Conservation (phyloP, 2,797 vertebrate species). For the Tokudaia muenninki region DNA sequence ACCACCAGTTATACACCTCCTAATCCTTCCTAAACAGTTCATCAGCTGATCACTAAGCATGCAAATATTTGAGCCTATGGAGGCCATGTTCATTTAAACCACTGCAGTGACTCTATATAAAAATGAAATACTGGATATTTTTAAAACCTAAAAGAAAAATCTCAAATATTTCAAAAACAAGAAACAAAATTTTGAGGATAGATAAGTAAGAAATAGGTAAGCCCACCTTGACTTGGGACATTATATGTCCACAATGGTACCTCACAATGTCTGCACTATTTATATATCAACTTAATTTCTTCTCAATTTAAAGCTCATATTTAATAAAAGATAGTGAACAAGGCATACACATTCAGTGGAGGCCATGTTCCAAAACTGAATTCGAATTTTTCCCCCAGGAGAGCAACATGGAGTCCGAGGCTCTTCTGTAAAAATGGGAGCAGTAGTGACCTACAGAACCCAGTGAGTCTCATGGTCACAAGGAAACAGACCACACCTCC, state of each 20-base stretch:
- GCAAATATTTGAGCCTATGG: neutral
- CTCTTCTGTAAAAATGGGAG: neutral
- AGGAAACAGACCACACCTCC: neutral
- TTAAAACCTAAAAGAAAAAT: neutral
- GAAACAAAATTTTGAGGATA: neutral
- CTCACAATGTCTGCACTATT: neutral
- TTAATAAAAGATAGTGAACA: neutral
- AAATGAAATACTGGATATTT: neutral
- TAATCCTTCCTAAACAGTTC: neutral
- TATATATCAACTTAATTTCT: neutral
- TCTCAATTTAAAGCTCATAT: neutral
- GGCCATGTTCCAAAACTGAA: neutral
- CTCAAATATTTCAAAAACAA: neutral
- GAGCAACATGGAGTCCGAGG: neutral
- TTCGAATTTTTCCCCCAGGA: neutral
- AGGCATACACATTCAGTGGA: neutral
- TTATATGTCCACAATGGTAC: too few relatives aligned
- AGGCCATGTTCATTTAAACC: neutral
- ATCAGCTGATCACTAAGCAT: neutral
- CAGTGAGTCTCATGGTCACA: neutral
- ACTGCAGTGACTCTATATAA: neutral
- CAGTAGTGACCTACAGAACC: too few relatives aligned
- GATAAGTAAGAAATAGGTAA: neutral
- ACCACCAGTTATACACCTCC: neutral
- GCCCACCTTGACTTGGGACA: neutral